phyloP scores from a whole-genome alignment of 2,113 vertebrate genomes.

The Mormyrus iriodes region DNA sequence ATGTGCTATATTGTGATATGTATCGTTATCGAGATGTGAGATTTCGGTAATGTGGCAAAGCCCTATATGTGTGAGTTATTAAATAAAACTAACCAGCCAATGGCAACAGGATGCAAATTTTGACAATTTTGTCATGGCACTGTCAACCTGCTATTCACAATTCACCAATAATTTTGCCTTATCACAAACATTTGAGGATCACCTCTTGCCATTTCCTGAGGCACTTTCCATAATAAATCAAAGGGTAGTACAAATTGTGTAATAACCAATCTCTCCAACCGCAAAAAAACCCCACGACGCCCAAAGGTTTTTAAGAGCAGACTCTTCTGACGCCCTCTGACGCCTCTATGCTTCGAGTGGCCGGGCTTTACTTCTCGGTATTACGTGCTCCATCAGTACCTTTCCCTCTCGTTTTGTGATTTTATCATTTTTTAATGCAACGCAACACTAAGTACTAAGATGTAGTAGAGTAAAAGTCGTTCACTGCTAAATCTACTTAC shows the following conservation, averaged over 20 bases:
- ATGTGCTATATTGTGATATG: background rate
- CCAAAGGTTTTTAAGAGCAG: no score
- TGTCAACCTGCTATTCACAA: background rate
- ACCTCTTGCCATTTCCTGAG: background rate
- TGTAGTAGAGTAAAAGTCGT: no score
- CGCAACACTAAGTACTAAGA: no score
- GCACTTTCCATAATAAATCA: background rate
- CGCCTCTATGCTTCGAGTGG: background rate
- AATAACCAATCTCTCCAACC: background rate
- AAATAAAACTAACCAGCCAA: background rate
- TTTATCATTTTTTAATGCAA: background rate
- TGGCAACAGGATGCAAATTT: background rate
- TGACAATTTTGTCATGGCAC: background rate
- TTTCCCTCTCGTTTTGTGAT: background rate
- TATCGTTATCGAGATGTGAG: background rate
- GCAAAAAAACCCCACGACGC: no score
- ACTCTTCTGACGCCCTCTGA: no score
- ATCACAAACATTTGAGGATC: background rate
- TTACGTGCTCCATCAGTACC: no score
- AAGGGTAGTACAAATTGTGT: background rate
- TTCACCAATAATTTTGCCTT: background rate
- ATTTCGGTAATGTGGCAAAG: background rate
- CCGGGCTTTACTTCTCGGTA: background rate
- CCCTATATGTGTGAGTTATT: no score
- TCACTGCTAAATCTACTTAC: no score